Evolutionary conservation across 1,140 invertebrate genomes (phyloP).

Genomic region (Apis cerana): DNA sequence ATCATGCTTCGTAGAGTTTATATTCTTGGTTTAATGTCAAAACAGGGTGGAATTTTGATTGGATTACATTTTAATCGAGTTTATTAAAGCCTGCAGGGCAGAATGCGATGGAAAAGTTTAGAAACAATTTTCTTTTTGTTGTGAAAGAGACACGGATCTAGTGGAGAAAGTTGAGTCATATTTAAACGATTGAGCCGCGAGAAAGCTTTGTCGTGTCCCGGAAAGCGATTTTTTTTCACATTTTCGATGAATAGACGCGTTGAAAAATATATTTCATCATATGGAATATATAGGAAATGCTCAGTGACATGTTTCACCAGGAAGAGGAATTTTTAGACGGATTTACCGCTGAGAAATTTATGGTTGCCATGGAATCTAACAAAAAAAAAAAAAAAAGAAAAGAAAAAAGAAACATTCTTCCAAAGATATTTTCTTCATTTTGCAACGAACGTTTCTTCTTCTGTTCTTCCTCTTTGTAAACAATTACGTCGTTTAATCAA

Average conservation of each 20-base stretch:
- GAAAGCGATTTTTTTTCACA: background rate
- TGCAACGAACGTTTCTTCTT: constrained; percentile 9
- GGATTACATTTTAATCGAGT: background rate
- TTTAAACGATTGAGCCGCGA: background rate
- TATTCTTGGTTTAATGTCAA: background rate
- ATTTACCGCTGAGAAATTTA: constrained; percentile 35
- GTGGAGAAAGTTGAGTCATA: constrained; percentile 23
- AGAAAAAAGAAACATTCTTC: background rate
- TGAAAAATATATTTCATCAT: constrained; percentile 21
- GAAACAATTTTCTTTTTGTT: background rate
- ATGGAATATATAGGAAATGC: constrained; percentile 6
- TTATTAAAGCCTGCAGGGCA: background rate
- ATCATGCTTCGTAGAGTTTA: background rate
- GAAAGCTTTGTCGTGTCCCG: constrained; percentile 1
- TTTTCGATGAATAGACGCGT: constrained; percentile 31
- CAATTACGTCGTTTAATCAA: constrained; percentile 50
- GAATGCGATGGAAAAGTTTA: background rate
- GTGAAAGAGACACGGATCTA: background rate
- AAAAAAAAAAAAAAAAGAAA: background rate
- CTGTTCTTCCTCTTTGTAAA: background rate
- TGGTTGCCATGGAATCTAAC: constrained; percentile 12
- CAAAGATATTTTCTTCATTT: constrained; percentile 17
- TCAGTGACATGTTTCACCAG: constrained; percentile 4
- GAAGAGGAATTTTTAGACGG: constrained; percentile 45
- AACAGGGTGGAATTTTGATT: background rate